phyloP scores from a whole-genome alignment of 1,140 invertebrate genomes.

The Brachionus angularis region DNA sequence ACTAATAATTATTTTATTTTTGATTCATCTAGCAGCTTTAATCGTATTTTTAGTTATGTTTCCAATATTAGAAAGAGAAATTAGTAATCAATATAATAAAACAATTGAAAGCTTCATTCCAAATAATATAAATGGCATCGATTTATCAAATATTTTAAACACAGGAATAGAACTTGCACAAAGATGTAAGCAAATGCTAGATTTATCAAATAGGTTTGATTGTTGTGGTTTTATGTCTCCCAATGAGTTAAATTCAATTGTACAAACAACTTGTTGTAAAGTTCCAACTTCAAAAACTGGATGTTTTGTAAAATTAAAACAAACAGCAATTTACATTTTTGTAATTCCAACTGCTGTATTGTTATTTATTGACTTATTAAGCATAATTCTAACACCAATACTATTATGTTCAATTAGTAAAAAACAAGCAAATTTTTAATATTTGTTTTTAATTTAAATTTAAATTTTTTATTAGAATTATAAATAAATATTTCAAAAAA shows the following conservation, averaged over 20 bases:
- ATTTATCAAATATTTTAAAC: conserved; percentile 19
- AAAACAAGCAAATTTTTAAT: too few species aligned
- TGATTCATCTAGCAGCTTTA: conserved; percentile 3
- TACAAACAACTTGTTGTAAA: conserved; percentile 2
- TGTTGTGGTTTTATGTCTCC: conserved; percentile 32
- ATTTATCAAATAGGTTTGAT: conserved; percentile 4
- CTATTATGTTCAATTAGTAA: too few species aligned
- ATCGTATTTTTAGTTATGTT: background rate
- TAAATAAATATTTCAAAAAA: too few species aligned
- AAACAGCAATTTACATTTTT: background rate
- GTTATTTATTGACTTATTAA: conserved; percentile 11
- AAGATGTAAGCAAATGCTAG: conserved; percentile 1
- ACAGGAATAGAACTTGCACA: too few species aligned
- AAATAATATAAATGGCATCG: background rate
- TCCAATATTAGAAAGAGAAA: background rate
- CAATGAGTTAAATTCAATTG: conserved; percentile 12
- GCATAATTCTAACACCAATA: background rate
- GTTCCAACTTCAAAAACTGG: background rate
- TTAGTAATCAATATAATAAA: background rate
- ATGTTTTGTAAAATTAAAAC: background rate
- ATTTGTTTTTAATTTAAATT: too few species aligned
- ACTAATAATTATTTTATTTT: conserved; percentile 1
- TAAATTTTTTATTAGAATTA: too few species aligned
- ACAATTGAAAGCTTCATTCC: conserved; percentile 6
- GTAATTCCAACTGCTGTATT: background rate